A percentile compares a stretch with the other conserved stretches of the same genome.
Evolutionary conservation across 2,113 vertebrate species (phyloP).

Genomic region (Pachycephala philippinensis): DNA sequence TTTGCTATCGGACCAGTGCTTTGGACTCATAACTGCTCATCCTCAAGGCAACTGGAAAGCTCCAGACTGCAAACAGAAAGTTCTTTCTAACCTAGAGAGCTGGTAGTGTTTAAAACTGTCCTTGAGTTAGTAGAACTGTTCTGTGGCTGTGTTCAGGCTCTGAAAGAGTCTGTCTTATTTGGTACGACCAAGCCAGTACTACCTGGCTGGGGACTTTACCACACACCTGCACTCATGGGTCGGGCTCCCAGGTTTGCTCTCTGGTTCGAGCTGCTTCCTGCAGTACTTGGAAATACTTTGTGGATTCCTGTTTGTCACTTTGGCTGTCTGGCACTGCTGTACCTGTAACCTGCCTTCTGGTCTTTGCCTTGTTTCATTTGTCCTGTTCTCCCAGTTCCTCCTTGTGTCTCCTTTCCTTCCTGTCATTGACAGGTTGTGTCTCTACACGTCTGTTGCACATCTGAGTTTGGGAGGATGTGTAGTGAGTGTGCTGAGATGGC

Average conservation of each 20-base stretch:
- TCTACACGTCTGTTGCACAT: slow-evolving; percentile 49
- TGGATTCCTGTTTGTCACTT: neutral
- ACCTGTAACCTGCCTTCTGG: slow-evolving; percentile 46
- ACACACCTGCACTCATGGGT: neutral
- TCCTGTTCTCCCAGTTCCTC: slow-evolving; percentile 13
- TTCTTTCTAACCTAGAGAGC: neutral
- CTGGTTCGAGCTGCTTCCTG: neutral
- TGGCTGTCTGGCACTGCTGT: neutral
- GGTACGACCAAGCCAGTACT: fast-evolving
- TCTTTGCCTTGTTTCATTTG: slow-evolving; percentile 4
- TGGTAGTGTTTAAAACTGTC: neutral
- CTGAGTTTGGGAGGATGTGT: slow-evolving; percentile 45
- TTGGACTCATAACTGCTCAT: neutral
- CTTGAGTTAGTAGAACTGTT: neutral
- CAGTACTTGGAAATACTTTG: neutral
- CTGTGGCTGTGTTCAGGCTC: neutral
- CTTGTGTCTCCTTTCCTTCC: neutral
- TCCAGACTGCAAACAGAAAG: neutral
- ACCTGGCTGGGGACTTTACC: neutral
- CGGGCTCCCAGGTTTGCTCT: neutral
- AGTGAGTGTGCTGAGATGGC: neutral
- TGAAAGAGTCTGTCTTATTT: neutral
- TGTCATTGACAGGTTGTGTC: slow-evolving; percentile 41
- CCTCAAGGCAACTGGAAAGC: neutral
- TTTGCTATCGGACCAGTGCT: neutral